Evolutionary conservation across 2,888 invertebrate species (phyloP).

Genomic region (Alviniconcha strummeri): DNA sequence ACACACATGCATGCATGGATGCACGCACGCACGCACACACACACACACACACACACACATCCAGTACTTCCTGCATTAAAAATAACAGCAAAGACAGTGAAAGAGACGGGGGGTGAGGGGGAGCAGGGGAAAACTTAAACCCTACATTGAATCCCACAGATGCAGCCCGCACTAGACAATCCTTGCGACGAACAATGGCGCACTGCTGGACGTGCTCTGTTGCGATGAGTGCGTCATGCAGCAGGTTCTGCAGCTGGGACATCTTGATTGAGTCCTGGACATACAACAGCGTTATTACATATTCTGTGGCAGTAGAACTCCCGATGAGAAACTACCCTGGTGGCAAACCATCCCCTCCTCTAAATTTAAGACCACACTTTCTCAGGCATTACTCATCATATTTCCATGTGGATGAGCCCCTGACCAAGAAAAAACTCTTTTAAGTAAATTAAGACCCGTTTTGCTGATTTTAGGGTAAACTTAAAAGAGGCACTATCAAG

Average conservation of each 20-base stretch:
- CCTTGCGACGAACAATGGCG: conserved; percentile 69
- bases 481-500: too few relatives aligned
- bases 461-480: too few relatives aligned
- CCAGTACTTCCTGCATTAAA: not conserved
- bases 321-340: not conserved
- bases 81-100: too few relatives aligned
- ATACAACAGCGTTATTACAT: not conserved
- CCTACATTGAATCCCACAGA: conserved; percentile 72
- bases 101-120: too few relatives aligned
- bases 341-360: not conserved
- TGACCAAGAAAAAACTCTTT: too few relatives aligned
- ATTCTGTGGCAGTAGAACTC: not conserved
- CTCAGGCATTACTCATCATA: too few relatives aligned
- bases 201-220: conserved; percentile 72
- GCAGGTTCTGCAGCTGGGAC: conserved; percentile 72
- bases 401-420: too few relatives aligned
- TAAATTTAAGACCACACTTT: too few relatives aligned
- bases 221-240: conserved; percentile 71
- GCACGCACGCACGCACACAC: not conserved
- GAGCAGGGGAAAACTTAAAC: not conserved
- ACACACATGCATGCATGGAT: not conserved
- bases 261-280: conserved; percentile 70
- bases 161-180: conserved; percentile 65
- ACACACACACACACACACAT: not conserved
- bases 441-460: too few relatives aligned